phyloP scores from a whole-genome alignment of 2,888 invertebrate species.

The Erebia epiphron region DNA sequence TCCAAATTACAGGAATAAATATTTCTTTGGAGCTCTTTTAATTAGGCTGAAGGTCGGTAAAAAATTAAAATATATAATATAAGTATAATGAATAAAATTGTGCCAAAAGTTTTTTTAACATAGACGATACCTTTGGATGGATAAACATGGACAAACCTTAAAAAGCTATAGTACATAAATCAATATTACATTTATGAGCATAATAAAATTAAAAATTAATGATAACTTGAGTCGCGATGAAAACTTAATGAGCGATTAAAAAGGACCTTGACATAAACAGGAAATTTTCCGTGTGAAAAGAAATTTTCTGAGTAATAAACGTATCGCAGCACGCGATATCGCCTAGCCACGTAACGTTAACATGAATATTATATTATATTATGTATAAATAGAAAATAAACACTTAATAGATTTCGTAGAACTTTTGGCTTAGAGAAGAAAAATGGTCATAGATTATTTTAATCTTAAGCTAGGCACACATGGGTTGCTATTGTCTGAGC shows the following conservation, averaged over 20 bases:
- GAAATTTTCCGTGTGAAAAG: constrained; percentile 30
- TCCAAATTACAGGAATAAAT: no score
- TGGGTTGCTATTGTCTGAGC: no score
- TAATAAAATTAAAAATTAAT: not conserved
- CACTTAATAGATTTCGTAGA: not conserved
- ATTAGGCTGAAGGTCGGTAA: no score
- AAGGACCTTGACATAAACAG: constrained; percentile 27
- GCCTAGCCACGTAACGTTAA: not conserved
- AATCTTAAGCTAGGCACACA: no score
- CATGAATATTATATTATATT: constrained; percentile 2
- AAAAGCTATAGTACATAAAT: not conserved
- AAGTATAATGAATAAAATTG: no score
- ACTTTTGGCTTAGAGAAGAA: not conserved
- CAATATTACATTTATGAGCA: not conserved
- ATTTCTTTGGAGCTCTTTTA: no score
- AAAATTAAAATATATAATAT: no score
- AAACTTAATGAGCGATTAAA: constrained; percentile 26
- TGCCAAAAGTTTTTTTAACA: no score
- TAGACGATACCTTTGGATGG: not conserved
- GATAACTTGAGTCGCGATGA: constrained; percentile 6
- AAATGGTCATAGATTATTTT: not conserved
- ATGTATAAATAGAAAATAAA: constrained; percentile 20
- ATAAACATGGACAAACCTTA: not conserved
- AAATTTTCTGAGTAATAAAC: constrained; percentile 22
- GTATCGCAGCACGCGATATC: constrained; percentile 26